phyloP scores from a whole-genome alignment of 2,797 vertebrate species.

The Echiichthys vipera region DNA sequence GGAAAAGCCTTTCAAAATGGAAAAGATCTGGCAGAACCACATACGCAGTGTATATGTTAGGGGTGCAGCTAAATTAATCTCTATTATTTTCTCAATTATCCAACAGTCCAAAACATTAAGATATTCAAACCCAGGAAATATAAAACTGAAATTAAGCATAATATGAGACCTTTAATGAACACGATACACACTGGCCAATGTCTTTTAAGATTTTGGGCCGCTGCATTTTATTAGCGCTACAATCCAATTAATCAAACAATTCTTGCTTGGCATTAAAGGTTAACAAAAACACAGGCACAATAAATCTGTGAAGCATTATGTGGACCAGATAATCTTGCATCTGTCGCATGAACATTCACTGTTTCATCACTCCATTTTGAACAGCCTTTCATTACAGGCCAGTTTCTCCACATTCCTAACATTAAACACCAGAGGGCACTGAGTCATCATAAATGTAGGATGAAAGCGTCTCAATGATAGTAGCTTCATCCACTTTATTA shows the following conservation, averaged over 20 bases:
- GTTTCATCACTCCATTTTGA: constrained; percentile 54
- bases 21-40: too few relatives aligned
- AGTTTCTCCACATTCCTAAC: constrained; percentile 23
- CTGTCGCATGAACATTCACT: not conserved
- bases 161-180: not conserved
- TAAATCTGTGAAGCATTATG: not conserved
- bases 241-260: not conserved
- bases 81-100: too few relatives aligned
- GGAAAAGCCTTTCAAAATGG: too few relatives aligned
- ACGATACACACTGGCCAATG: not conserved
- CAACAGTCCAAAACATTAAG: too few relatives aligned
- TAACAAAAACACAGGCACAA: not conserved
- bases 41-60: too few relatives aligned
- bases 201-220: not conserved
- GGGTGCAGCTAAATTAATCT: too few relatives aligned
- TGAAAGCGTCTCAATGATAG: not conserved
- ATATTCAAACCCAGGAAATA: too few relatives aligned
- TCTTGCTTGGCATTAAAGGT: not conserved
- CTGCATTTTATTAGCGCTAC: not conserved
- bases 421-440: constrained; percentile 65
- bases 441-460: constrained; percentile 47
- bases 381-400: not conserved
- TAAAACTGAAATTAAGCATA: too few relatives aligned
- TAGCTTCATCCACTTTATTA: not conserved
- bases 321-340: not conserved